Percentiles rank a stretch among this genome's conserved stretches.
Conservation (phyloP, 1,140 invertebrate species). For the Eubasilissa regina region DNA sequence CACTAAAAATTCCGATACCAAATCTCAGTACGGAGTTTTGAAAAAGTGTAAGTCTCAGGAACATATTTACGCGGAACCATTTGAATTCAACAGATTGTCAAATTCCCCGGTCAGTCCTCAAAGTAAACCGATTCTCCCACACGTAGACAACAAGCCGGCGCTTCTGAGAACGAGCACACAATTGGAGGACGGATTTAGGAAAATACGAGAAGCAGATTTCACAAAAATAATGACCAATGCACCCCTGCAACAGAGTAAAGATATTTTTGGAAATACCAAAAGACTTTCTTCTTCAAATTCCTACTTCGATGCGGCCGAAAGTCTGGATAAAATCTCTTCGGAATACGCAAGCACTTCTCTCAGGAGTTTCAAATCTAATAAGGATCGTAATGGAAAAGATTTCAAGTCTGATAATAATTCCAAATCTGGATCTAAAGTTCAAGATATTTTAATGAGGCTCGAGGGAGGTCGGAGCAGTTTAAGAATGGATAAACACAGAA, state of each 20-base stretch:
- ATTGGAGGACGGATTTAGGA: slow-evolving; percentile 54
- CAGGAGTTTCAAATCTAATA: slow-evolving; percentile 27
- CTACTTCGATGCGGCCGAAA: neutral
- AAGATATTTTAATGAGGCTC: slow-evolving; percentile 53
- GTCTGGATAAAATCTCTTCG: neutral
- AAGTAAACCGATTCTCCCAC: too few relatives aligned
- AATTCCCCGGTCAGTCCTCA: too few relatives aligned
- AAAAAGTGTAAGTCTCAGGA: slow-evolving; percentile 60
- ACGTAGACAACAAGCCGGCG: slow-evolving; percentile 42
- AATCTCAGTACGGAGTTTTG: slow-evolving; percentile 44
- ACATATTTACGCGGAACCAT: slow-evolving; percentile 70
- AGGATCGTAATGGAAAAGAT: neutral
- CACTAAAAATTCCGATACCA: neutral
- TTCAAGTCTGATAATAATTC: slow-evolving; percentile 4
- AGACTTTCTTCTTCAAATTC: slow-evolving; percentile 2
- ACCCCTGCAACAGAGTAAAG: slow-evolving; percentile 7
- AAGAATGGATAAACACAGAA: slow-evolving; percentile 6
- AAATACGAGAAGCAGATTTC: slow-evolving; percentile 44
- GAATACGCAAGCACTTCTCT: slow-evolving; percentile 14
- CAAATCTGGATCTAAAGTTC: slow-evolving; percentile 50
- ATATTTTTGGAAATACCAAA: slow-evolving; percentile 29
- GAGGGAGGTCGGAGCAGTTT: slow-evolving; percentile 58
- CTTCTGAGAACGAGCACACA: slow-evolving; percentile 54
- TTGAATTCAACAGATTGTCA: slow-evolving; percentile 60
- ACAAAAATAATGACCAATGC: slow-evolving; percentile 29